Percentiles rank a stretch among this genome's conserved stretches.
phyloP scores from a whole-genome alignment of 1,140 invertebrate species.

The Aleiodes sp. region DNA sequence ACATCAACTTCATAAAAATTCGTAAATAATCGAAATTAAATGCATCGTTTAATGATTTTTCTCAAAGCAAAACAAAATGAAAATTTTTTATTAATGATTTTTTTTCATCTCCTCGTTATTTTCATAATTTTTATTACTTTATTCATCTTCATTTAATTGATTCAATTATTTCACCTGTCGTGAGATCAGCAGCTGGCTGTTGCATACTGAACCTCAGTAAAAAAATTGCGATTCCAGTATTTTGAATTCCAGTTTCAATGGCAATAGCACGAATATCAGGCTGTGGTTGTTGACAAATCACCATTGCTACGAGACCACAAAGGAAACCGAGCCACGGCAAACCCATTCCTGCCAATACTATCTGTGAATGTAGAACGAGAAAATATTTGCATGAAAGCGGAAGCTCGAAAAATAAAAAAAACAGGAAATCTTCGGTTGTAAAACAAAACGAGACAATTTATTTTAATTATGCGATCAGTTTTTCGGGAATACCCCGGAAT shows the following conservation, averaged over 20 bases:
- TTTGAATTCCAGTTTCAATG: conserved; percentile 94
- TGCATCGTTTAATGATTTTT: too few relatives aligned
- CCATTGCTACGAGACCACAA: conserved; percentile 74
- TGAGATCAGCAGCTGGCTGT: conserved; percentile 81
- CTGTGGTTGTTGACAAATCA: conserved; percentile 70
- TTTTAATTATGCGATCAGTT: too few relatives aligned
- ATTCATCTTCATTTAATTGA: conserved; percentile 12
- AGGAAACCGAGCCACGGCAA: conserved; percentile 90
- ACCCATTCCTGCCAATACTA: conserved; percentile 82
- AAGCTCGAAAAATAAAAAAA: conserved; percentile 54
- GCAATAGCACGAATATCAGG: conserved; percentile 84
- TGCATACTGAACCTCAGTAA: conserved; percentile 76
- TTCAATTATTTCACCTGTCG: conserved; percentile 71
- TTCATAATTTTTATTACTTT: too few relatives aligned
- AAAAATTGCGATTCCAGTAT: conserved; percentile 92
- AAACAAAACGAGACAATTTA: too few relatives aligned
- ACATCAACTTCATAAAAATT: too few relatives aligned
- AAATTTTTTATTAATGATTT: conserved; percentile 7
- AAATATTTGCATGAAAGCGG: too few relatives aligned
- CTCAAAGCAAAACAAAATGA: conserved; percentile 27
- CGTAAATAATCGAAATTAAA: too few relatives aligned
- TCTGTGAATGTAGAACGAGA: too few relatives aligned
- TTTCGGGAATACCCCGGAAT: too few relatives aligned
- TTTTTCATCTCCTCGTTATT: too few relatives aligned
- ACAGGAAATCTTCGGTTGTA: conserved; percentile 36